Percentiles rank a stretch among this genome's conserved stretches.
Conservation (phyloP, 2,113 vertebrate genomes). For the Scytalopus superciliaris region DNA sequence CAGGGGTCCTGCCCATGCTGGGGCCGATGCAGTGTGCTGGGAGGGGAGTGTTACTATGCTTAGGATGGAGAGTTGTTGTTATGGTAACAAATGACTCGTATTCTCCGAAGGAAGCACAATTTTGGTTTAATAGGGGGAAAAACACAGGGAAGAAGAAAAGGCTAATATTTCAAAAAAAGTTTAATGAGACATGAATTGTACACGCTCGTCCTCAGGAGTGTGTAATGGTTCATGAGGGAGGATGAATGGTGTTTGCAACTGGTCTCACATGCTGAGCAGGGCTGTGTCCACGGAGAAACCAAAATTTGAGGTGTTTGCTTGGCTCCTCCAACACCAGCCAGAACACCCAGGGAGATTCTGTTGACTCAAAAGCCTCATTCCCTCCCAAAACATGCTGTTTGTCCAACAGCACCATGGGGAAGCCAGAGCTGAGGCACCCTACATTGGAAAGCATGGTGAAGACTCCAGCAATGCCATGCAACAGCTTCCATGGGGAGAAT, state of each 20-base stretch:
- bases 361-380: background rate
- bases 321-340: accelerated
- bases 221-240: background rate
- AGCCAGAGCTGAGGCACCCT: background rate
- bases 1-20: accelerated
- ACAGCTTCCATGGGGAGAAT: background rate
- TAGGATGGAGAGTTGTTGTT: conserved; percentile 64
- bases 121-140: conserved; percentile 27
- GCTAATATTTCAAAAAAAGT: conserved; percentile 48
- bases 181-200: background rate
- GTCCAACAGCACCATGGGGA: accelerated
- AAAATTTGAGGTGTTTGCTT: accelerated
- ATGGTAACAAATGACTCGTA: conserved; percentile 73
- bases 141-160: background rate
- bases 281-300: accelerated
- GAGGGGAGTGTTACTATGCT: background rate
- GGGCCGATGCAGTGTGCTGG: background rate
- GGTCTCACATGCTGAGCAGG: accelerated
- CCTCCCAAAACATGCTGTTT: background rate
- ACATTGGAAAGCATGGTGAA: accelerated
- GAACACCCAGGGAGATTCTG: accelerated
- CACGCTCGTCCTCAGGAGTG: background rate
- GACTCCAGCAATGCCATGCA: accelerated
- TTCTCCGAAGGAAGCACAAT: conserved; percentile 48
- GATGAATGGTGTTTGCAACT: background rate